phyloP scores from a whole-genome alignment of 2,113 vertebrate species.

The Genyomyrus donnyi region DNA sequence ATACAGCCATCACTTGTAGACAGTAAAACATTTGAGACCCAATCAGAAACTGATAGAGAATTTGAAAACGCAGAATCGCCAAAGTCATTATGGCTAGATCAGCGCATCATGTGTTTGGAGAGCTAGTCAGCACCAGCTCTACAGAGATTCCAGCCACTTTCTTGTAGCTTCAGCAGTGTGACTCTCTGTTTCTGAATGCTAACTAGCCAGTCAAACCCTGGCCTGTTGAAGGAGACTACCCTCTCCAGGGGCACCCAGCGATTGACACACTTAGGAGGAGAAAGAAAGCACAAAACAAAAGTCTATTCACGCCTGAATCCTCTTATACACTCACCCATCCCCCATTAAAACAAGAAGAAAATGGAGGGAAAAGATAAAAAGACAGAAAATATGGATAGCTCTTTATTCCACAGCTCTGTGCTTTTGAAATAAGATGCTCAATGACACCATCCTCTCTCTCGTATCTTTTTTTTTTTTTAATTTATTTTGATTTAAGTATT shows the following conservation, averaged over 20 bases:
- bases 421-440: conserved; percentile 69
- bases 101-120: background rate
- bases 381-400: conserved; percentile 59
- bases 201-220: conserved; percentile 70
- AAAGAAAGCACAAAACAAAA: conserved; percentile 90
- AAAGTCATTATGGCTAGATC: conserved; percentile 16
- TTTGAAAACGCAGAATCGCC: background rate
- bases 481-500: background rate
- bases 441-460: conserved; percentile 74
- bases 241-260: conserved; percentile 74
- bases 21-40: background rate
- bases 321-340: conserved; percentile 72
- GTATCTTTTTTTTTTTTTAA: conserved; percentile 28
- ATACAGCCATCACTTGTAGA: background rate
- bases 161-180: background rate
- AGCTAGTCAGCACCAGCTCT: background rate
- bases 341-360: conserved; percentile 52
- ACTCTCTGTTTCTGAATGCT: conserved; percentile 76
- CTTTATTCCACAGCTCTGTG: conserved; percentile 57
- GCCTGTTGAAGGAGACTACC: conserved; percentile 66
- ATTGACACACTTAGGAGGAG: conserved; percentile 85
- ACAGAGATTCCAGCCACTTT: conserved; percentile 4
- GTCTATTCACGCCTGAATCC: conserved; percentile 80
- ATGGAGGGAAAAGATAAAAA: conserved; percentile 47
- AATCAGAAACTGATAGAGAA: background rate